phyloP scores from a whole-genome alignment of 2,797 vertebrate genomes.

The Pangasius sanitwongsei region DNA sequence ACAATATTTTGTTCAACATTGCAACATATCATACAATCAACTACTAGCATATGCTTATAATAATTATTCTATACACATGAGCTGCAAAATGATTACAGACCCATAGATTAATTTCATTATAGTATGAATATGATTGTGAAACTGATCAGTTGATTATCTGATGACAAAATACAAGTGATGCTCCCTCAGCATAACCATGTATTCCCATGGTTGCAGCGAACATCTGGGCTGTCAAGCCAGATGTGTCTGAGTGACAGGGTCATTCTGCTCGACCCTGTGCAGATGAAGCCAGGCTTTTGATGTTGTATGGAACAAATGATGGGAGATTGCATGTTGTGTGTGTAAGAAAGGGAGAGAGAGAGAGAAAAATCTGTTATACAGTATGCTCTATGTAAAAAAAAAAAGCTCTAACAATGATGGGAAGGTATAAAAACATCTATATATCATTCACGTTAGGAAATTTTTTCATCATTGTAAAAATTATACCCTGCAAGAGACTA shows the following conservation, averaged over 20 bases:
- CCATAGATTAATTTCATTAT: conserved; percentile 34
- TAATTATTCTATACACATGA: background rate
- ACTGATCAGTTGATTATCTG: conserved; percentile 67
- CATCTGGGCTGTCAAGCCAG: conserved; percentile 59
- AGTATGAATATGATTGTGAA: conserved; percentile 63
- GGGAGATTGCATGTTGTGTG: conserved; percentile 4
- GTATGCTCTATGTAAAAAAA: background rate
- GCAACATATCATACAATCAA: background rate
- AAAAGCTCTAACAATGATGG: background rate
- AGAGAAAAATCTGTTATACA: background rate
- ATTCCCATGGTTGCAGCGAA: conserved; percentile 47
- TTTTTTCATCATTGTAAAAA: background rate
- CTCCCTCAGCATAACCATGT: conserved; percentile 44
- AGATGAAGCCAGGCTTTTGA: conserved; percentile 52
- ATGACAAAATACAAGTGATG: conserved; percentile 20
- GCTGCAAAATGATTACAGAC: background rate
- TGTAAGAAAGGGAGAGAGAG: background rate
- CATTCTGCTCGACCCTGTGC: conserved; percentile 34
- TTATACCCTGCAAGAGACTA: background rate
- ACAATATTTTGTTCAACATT: background rate
- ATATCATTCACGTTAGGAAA: background rate
- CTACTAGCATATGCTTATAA: background rate
- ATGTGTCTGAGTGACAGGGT: conserved; percentile 64
- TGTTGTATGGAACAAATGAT: conserved; percentile 35
- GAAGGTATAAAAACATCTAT: background rate